Percentiles rank a stretch among this genome's conserved stretches.
Conservation (phyloP, 2,888 invertebrate species). For the Agapostemon virescens region DNA sequence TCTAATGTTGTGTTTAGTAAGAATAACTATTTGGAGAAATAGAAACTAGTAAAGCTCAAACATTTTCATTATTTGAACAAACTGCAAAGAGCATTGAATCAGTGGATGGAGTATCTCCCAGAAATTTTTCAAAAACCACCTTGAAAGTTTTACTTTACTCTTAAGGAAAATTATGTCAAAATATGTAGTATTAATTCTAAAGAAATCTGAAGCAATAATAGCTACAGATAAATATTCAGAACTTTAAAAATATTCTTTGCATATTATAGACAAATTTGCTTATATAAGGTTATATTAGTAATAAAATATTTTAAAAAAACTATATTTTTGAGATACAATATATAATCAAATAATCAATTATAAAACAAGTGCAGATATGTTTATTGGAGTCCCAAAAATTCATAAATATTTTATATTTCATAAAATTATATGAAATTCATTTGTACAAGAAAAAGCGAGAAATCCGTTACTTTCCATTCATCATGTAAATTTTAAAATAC, state of each 20-base stretch:
- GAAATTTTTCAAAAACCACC: background rate
- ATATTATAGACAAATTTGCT: constrained; percentile 20
- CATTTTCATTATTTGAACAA: background rate
- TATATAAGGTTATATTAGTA: constrained; percentile 15
- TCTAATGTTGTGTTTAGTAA: background rate
- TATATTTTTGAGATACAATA: background rate
- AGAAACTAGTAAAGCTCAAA: background rate
- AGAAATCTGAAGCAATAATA: background rate
- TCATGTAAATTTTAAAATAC: constrained; percentile 60
- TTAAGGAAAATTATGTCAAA: background rate
- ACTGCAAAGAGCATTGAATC: background rate
- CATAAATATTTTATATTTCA: background rate
- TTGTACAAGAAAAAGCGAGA: background rate
- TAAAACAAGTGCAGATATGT: background rate
- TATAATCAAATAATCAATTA: background rate
- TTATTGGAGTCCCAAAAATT: background rate
- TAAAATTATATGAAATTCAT: constrained; percentile 6
- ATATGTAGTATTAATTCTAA: background rate
- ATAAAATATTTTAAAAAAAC: background rate
- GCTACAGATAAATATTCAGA: background rate
- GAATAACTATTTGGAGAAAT: background rate
- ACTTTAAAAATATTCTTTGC: background rate
- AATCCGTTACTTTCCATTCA: constrained; percentile 22
- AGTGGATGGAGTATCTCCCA: background rate
- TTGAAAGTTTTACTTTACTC: background rate